These are phyloP conservation scores for Charadrius vociferus DNA, from an alignment of 2,113 vertebrate genomes.

Conservation along the genomic window DNA sequence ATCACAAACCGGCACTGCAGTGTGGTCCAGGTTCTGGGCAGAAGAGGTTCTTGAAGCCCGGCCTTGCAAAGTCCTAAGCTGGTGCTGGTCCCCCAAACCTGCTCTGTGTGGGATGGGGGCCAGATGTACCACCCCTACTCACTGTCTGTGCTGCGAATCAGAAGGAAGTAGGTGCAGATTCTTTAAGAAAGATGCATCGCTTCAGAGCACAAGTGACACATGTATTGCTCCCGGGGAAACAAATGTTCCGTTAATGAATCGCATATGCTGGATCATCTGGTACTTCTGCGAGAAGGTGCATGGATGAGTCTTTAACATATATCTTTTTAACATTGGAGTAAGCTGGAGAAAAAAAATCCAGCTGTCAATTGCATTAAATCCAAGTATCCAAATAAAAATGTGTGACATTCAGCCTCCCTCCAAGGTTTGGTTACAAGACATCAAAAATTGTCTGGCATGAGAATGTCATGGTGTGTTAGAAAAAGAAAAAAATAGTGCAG, in stretches of 20 bases:
- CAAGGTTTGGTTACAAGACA: neutral
- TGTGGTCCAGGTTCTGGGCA: neutral
- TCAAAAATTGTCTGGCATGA: neutral
- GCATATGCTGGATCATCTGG: neutral
- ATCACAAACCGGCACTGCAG: neutral
- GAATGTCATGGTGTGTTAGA: neutral
- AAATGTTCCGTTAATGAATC: neutral
- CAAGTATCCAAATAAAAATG: conserved; percentile 7
- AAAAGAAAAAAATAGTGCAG: neutral
- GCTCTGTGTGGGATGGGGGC: neutral
- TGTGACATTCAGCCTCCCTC: neutral
- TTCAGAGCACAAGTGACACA: neutral
- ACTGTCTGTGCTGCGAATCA: rapidly evolving
- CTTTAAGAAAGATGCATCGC: neutral
- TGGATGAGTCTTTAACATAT: neutral
- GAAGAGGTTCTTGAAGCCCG: neutral
- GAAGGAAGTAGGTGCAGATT: neutral
- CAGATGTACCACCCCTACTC: neutral
- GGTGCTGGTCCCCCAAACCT: neutral
- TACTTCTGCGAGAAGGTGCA: conserved; percentile 14
- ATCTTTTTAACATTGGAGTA: neutral
- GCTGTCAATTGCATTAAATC: neutral
- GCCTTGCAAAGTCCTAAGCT: neutral
- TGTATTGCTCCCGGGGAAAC: neutral
- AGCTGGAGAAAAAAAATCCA: conserved; percentile 25